These are phyloP conservation scores for Aleiodes testaceus DNA, from an alignment of 2,888 invertebrate genomes.

Conservation along the genomic window DNA sequence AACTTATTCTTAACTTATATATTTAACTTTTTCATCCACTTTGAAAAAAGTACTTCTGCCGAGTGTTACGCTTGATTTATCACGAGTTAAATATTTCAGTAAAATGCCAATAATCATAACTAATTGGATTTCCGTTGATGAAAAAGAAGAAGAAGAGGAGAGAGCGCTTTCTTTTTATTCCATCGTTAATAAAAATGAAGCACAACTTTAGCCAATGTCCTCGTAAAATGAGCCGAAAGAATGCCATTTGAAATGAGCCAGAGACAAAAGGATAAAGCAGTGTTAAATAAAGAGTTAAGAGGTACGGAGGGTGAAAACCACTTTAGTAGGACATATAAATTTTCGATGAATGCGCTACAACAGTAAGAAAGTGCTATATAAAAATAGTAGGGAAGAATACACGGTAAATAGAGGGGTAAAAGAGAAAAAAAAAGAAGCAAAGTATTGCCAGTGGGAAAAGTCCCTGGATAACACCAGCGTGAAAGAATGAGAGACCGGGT, in stretches of 20 bases:
- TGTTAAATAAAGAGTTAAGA: constrained; percentile 15
- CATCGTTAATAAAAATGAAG: not conserved
- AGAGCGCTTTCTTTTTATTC: no score
- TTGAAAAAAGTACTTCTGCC: constrained; percentile 11
- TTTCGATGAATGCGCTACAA: constrained; percentile 28
- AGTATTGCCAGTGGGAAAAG: not conserved
- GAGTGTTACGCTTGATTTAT: constrained; percentile 1
- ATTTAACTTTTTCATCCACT: not conserved
- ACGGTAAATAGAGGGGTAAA: constrained; percentile 3
- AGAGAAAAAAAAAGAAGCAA: not conserved
- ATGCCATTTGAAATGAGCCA: constrained; percentile 2
- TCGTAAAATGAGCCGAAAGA: not conserved
- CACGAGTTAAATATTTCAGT: constrained; percentile 1
- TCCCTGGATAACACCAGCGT: constrained; percentile 1
- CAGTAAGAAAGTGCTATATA: constrained; percentile 15
- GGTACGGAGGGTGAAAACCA: constrained; percentile 21
- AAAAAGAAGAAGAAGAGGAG: not conserved
- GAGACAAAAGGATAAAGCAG: constrained; percentile 1
- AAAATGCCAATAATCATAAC: constrained; percentile 24
- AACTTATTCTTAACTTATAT: constrained; percentile 1
- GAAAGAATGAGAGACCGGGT: not conserved
- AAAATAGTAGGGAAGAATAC: not conserved
- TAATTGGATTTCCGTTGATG: constrained; percentile 21
- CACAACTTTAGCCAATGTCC: not conserved
- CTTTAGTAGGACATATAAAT: constrained; percentile 25